phyloP scores from a whole-genome alignment of 2,113 vertebrate genomes.

The Lathamus discolor region DNA sequence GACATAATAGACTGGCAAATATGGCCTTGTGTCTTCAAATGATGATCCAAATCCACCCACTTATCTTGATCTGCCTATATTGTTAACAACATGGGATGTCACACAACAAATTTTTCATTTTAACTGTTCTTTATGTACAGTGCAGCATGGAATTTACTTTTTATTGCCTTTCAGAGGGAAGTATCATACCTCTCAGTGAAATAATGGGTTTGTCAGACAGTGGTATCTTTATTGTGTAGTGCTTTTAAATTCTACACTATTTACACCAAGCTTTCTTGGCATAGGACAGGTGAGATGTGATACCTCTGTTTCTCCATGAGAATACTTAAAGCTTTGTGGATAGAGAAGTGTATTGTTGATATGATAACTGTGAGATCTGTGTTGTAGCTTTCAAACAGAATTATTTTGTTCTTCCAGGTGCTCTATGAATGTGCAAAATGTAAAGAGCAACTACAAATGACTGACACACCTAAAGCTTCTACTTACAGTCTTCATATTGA shows the following conservation, averaged over 20 bases:
- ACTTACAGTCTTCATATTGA: neutral
- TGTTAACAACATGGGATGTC: conserved; percentile 60
- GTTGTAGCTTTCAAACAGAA: neutral
- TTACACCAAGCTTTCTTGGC: conserved; percentile 48
- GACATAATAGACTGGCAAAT: conserved; percentile 63
- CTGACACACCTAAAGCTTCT: neutral
- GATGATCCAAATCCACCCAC: conserved; percentile 62
- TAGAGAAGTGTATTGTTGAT: neutral
- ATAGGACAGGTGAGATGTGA: conserved; percentile 55
- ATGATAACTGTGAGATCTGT: neutral
- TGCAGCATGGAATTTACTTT: conserved; percentile 54
- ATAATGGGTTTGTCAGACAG: conserved; percentile 70
- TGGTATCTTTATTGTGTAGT: conserved; percentile 66
- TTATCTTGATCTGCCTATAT: conserved; percentile 68
- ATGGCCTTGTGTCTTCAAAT: conserved; percentile 64
- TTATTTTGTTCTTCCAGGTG: neutral
- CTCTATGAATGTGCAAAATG: neutral
- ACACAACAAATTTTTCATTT: conserved; percentile 51
- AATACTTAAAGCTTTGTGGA: neutral
- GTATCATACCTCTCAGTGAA: conserved; percentile 67
- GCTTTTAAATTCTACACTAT: conserved; percentile 68
- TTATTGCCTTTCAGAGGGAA: conserved; percentile 55
- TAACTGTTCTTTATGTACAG: conserved; percentile 62
- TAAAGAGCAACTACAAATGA: neutral
- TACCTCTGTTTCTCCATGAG: conserved; percentile 14